Percentiles rank a stretch among this genome's conserved stretches.
These are phyloP conservation scores for Strigops habroptila DNA, from an alignment of 2,113 vertebrate species.

Conservation along the genomic window DNA sequence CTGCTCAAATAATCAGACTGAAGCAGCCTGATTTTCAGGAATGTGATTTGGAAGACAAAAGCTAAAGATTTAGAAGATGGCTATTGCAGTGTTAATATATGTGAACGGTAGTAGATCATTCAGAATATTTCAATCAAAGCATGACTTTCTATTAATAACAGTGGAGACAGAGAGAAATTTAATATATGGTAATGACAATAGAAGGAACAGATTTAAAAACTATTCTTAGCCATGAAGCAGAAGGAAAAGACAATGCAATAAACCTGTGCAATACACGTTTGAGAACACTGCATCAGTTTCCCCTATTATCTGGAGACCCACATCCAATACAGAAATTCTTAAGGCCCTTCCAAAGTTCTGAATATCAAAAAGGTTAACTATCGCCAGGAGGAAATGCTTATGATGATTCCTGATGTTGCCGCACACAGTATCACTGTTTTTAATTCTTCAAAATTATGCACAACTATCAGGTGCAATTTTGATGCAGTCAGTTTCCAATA, in stretches of 20 bases:
- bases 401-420: not conserved
- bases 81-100: conserved; percentile 16
- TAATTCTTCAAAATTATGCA: not conserved
- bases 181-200: conserved; percentile 29
- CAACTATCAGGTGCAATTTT: not conserved
- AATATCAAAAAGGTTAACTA: not conserved
- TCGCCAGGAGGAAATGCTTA: not conserved
- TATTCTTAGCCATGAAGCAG: conserved; percentile 35
- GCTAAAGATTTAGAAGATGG: conserved; percentile 24
- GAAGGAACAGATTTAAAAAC: conserved; percentile 26
- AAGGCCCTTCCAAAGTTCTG: not conserved
- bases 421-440: not conserved
- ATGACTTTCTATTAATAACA: conserved; percentile 41
- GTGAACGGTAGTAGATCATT: conserved; percentile 35
- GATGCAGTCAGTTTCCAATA: not conserved
- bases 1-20: not conserved
- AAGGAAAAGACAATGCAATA: conserved; percentile 59
- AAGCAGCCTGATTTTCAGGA: conserved; percentile 42
- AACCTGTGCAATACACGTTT: not conserved
- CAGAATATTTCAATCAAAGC: conserved; percentile 50
- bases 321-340: not conserved
- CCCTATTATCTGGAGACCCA: not conserved
- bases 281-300: not conserved
- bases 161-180: conserved; percentile 44
- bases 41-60: conserved; percentile 62